These are phyloP conservation scores for Ceratotherium simum DNA, from an alignment of 2,113 vertebrate species.

Conservation along the genomic window DNA sequence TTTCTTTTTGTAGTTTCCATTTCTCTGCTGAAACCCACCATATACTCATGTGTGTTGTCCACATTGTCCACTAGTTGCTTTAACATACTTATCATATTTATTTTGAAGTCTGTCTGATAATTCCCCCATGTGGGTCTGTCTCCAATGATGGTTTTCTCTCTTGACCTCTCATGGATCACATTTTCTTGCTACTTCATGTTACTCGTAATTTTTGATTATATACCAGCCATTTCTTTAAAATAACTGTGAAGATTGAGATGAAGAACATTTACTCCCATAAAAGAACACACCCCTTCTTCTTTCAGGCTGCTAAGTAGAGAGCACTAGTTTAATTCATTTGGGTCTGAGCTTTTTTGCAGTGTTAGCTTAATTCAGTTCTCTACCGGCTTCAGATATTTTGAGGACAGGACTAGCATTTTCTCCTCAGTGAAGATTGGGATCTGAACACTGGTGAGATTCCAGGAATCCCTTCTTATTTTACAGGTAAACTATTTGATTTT, in stretches of 20 bases:
- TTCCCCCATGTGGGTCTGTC: background rate
- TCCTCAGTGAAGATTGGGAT: background rate
- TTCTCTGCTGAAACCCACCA: background rate
- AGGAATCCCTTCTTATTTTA: background rate
- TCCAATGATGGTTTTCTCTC: background rate
- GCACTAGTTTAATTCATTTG: background rate
- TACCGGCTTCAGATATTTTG: background rate
- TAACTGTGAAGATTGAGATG: background rate
- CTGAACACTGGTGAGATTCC: background rate
- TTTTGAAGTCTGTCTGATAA: background rate
- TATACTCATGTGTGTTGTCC: background rate
- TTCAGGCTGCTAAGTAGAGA: background rate
- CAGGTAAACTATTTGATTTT: background rate
- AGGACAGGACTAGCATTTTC: background rate
- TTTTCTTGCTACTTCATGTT: conserved; percentile 35
- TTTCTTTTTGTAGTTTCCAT: background rate
- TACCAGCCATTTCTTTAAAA: background rate
- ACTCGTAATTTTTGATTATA: background rate
- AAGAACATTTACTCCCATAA: conserved; percentile 6
- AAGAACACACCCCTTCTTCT: background rate
- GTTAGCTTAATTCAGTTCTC: conserved; percentile 17
- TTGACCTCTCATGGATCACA: background rate
- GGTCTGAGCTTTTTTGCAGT: background rate
- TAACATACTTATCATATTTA: background rate
- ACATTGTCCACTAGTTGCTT: background rate